phyloP scores from a whole-genome alignment of 1,140 invertebrate species.

The Caenorhabditis tropicalis region DNA sequence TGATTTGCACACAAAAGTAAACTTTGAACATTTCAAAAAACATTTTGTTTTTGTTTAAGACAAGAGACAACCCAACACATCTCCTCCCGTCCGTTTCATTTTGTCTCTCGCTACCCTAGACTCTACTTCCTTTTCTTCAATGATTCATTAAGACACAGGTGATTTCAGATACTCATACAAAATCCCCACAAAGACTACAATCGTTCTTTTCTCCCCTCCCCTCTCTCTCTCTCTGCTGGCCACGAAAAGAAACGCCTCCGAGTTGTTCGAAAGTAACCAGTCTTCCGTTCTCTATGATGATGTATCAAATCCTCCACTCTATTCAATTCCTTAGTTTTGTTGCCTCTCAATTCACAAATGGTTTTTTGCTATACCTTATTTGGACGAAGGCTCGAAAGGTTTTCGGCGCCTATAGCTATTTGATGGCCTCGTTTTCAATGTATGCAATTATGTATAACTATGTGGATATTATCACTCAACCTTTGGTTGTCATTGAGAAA shows the following conservation, averaged over 20 bases:
- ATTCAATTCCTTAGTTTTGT: neutral
- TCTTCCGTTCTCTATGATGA: too few relatives aligned
- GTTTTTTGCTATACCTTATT: neutral
- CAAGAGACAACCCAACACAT: neutral
- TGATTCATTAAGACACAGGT: neutral
- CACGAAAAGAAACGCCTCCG: neutral
- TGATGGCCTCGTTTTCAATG: neutral
- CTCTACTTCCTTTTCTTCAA: neutral
- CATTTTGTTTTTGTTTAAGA: neutral
- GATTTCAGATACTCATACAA: neutral
- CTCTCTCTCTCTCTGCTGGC: too few relatives aligned
- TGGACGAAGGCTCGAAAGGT: neutral
- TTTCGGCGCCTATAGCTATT: neutral
- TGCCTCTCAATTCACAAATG: conserved; percentile 3
- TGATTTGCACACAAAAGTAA: too few relatives aligned
- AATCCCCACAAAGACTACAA: neutral
- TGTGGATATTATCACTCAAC: neutral
- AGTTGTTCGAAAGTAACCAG: neutral
- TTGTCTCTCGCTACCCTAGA: too few relatives aligned
- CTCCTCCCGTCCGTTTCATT: neutral
- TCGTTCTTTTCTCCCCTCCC: neutral
- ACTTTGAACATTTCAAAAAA: too few relatives aligned
- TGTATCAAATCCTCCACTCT: neutral
- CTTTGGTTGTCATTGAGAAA: neutral
- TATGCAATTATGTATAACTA: neutral